A percentile compares a stretch with the other conserved stretches of the same genome.
Conservation (phyloP, 2,888 invertebrate species). For the Phorcus lineatus region DNA sequence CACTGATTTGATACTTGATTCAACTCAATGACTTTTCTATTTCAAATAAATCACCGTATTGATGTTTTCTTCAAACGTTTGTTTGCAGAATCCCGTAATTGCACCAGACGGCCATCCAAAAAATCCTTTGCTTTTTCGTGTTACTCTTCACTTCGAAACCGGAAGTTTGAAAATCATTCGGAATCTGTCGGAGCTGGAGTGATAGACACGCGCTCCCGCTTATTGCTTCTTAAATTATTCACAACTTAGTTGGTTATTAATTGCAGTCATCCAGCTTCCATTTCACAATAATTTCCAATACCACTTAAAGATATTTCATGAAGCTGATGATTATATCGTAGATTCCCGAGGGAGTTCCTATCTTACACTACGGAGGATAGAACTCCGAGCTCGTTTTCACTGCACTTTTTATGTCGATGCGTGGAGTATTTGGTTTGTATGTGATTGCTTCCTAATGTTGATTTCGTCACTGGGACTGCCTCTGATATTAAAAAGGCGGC, state of each 20-base stretch:
- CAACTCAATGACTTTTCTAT: no score
- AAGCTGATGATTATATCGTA: constrained; percentile 27
- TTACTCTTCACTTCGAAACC: not conserved
- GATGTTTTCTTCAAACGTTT: no score
- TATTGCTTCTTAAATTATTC: constrained; percentile 31
- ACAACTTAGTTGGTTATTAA: constrained; percentile 34
- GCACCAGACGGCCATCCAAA: no score
- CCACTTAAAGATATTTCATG: constrained; percentile 33
- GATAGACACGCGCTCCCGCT: not conserved
- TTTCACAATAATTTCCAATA: constrained; percentile 32
- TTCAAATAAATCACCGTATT: no score
- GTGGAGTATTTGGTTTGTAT: not conserved
- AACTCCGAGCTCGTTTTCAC: not conserved
- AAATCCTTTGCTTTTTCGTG: no score
- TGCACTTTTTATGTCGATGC: constrained; percentile 1
- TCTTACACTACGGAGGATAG: constrained; percentile 7
- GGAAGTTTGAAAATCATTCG: no score
- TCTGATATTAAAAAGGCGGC: constrained; percentile 5
- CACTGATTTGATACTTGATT: no score
- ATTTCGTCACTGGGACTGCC: not conserved
- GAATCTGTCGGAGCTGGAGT: not conserved
- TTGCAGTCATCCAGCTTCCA: constrained; percentile 28
- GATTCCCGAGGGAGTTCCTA: not conserved
- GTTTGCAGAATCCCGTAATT: no score
- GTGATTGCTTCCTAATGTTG: constrained; percentile 14